phyloP scores from a whole-genome alignment of 1,140 invertebrate species.

The Asobara japonica region DNA sequence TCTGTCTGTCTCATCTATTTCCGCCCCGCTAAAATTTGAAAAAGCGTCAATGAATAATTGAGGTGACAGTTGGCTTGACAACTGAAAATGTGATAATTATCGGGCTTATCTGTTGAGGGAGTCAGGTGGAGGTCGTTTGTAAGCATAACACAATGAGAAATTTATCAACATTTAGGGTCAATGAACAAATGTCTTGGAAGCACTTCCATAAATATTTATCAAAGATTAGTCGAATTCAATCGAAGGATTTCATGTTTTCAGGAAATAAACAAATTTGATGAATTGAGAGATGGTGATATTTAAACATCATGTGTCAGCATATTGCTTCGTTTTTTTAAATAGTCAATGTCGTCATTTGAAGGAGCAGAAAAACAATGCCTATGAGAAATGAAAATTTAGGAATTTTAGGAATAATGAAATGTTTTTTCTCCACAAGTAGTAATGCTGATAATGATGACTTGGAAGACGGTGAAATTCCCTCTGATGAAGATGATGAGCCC shows the following conservation, averaged over 20 bases:
- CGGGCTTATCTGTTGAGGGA: background rate
- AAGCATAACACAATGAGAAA: background rate
- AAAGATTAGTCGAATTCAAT: background rate
- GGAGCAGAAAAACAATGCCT: slow-evolving; percentile 6
- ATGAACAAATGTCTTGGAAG: too few relatives aligned
- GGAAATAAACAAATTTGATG: background rate
- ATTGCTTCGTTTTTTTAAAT: background rate
- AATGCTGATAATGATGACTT: slow-evolving; percentile 65
- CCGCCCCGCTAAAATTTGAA: background rate
- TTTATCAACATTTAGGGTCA: too few relatives aligned
- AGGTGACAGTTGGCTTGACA: background rate
- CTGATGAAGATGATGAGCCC: slow-evolving; percentile 69
- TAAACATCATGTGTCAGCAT: background rate
- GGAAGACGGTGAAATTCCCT: slow-evolving; percentile 72
- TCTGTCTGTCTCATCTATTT: background rate
- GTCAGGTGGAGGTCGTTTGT: background rate
- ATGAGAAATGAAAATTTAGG: background rate
- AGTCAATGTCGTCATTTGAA: background rate
- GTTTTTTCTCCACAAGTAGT: slow-evolving; percentile 37
- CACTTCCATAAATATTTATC: too few relatives aligned
- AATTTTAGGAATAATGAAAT: slow-evolving; percentile 5
- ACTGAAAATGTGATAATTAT: background rate
- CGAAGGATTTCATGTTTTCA: background rate
- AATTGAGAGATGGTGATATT: background rate
- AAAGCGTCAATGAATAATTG: background rate